Evolutionary conservation across 1,140 invertebrate genomes (phyloP).

Genomic region (Metopolophium dirhodum): DNA sequence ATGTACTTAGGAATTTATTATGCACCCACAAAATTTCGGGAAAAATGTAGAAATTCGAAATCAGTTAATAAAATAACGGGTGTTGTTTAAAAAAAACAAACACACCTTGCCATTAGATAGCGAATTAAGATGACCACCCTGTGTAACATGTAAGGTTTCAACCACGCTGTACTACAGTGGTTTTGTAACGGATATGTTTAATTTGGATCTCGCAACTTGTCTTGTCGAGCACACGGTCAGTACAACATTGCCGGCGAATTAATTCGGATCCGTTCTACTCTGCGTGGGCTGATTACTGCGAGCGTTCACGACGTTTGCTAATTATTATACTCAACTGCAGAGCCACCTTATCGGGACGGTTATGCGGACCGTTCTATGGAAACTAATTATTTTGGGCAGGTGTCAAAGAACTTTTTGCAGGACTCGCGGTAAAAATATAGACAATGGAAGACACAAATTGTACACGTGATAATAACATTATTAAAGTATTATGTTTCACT

Average conservation of each 20-base stretch:
- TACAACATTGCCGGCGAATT: background rate
- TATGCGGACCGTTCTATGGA: background rate
- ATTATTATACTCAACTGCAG: background rate
- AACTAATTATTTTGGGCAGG: conserved; percentile 40
- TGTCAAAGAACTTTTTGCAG: conserved; percentile 2
- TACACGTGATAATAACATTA: background rate
- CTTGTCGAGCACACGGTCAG: background rate
- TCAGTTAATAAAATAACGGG: background rate
- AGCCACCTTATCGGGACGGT: background rate
- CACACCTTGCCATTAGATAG: background rate
- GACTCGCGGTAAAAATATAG: background rate
- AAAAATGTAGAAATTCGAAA: no score
- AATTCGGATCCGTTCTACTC: background rate
- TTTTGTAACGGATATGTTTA: background rate
- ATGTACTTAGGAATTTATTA: no score
- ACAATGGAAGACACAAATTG: background rate
- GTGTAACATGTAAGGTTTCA: background rate
- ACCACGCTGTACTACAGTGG: background rate
- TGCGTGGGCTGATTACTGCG: background rate
- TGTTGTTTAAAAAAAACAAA: no score
- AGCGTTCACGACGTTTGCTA: background rate
- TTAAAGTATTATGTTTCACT: background rate
- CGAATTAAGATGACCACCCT: background rate
- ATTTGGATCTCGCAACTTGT: background rate
- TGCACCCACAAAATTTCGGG: no score